Percentiles rank a stretch among this genome's conserved stretches.
These are phyloP conservation scores for Limnephilus rhombicus DNA, from an alignment of 2,888 invertebrate species.

Conservation along the genomic window DNA sequence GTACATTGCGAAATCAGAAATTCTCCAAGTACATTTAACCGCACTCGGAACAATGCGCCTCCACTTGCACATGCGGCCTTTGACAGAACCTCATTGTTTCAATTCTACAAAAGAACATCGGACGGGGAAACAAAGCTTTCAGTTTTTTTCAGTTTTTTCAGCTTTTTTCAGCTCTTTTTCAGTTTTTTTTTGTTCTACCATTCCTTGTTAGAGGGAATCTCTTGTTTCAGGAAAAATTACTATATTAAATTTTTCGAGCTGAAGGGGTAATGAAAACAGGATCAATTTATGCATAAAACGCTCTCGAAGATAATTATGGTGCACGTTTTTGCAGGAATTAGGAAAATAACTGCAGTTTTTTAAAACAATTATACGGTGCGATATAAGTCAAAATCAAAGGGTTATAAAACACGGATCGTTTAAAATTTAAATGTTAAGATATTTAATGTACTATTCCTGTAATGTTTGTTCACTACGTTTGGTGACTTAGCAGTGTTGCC, in stretches of 20 bases:
- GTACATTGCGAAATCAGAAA: constrained; percentile 36
- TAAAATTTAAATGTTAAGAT: no score
- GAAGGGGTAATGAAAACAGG: constrained; percentile 2
- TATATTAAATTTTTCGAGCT: constrained; percentile 18
- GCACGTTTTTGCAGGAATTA: not conserved
- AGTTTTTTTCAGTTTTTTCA: constrained; percentile 14
- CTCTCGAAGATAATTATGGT: not conserved
- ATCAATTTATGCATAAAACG: constrained; percentile 3
- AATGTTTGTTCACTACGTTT: no score
- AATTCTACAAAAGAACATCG: constrained; percentile 60
- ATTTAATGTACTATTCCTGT: no score
- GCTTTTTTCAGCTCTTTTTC: not conserved
- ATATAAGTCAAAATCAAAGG: no score
- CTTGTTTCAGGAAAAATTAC: constrained; percentile 14
- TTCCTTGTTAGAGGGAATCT: not conserved
- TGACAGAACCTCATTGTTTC: constrained; percentile 53
- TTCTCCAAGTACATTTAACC: constrained; percentile 23
- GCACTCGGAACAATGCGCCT: constrained; percentile 42
- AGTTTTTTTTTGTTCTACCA: not conserved
- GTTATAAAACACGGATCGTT: no score
- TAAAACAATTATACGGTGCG: not conserved
- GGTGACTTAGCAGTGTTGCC: no score
- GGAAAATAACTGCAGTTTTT: not conserved
- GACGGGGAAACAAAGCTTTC: constrained; percentile 41
- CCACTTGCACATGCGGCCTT: constrained; percentile 47